Evolutionary conservation across 2,113 vertebrate genomes (phyloP).

Genomic region (Chrysochloris asiatica): DNA sequence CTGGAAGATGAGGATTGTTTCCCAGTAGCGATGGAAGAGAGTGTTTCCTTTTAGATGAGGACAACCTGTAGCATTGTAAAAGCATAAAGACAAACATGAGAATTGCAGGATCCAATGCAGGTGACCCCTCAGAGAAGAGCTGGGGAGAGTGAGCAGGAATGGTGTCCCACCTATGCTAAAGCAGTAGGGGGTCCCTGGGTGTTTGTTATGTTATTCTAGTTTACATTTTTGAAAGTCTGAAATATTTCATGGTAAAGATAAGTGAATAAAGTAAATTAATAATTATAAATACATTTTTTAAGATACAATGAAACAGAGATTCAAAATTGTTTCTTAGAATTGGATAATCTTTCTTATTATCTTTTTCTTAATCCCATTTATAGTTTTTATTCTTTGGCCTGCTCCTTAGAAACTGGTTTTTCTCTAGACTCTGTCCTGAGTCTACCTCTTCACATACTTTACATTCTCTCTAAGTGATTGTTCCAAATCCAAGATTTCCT

Average conservation of each 20-base stretch:
- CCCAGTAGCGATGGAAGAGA: background rate
- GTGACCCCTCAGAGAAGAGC: background rate
- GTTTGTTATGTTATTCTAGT: background rate
- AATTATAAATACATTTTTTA: background rate
- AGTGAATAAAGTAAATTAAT: background rate
- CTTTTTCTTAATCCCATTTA: no score
- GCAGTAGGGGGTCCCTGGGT: background rate
- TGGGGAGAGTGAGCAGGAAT: background rate
- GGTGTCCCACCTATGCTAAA: background rate
- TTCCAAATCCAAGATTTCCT: background rate
- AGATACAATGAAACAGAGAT: no score
- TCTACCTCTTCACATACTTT: background rate
- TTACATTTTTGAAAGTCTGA: background rate
- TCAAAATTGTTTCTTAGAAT: no score
- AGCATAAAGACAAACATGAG: background rate
- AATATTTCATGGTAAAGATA: background rate
- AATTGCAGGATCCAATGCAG: background rate
- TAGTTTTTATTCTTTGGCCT: background rate
- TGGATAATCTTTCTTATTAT: no score
- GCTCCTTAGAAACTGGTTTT: background rate
- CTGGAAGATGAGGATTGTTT: background rate
- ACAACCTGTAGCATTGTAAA: background rate
- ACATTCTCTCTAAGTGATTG: background rate
- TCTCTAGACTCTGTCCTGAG: background rate
- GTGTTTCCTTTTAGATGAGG: background rate